Evolutionary conservation across 2,797 vertebrate species (phyloP).

Genomic region (Antrozous pallidus): DNA sequence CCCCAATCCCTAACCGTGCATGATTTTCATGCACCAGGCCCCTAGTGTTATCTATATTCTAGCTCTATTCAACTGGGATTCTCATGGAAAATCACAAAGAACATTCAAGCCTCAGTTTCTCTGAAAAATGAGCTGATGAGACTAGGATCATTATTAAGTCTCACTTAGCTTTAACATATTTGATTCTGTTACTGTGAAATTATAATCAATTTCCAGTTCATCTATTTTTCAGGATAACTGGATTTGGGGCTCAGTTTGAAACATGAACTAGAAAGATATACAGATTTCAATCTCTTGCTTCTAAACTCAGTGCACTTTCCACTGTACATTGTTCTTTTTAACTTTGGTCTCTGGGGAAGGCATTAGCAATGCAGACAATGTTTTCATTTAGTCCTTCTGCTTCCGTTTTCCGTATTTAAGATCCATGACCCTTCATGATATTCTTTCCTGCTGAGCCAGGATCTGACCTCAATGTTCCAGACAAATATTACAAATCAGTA

Average conservation of each 20-base stretch:
- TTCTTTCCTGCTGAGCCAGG: neutral
- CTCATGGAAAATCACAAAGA: neutral
- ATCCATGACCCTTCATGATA: neutral
- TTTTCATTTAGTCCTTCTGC: neutral
- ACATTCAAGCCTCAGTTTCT: neutral
- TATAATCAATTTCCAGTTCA: neutral
- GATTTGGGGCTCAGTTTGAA: neutral
- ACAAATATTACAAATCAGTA: neutral
- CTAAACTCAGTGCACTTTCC: neutral
- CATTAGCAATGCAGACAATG: neutral
- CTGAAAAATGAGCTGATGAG: neutral
- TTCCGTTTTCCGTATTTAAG: neutral
- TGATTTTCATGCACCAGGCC: too few relatives aligned
- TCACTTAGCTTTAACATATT: neutral
- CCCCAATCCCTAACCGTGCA: too few relatives aligned
- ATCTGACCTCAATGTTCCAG: neutral
- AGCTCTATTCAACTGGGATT: neutral
- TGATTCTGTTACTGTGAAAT: neutral
- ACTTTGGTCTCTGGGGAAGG: neutral
- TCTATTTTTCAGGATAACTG: neutral
- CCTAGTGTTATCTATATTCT: neutral
- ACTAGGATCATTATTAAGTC: neutral
- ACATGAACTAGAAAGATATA: neutral
- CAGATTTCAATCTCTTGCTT: neutral
- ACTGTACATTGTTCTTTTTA: neutral